Evolutionary conservation across 2,113 vertebrate genomes (phyloP).

Genomic region (Lonchura striata): DNA sequence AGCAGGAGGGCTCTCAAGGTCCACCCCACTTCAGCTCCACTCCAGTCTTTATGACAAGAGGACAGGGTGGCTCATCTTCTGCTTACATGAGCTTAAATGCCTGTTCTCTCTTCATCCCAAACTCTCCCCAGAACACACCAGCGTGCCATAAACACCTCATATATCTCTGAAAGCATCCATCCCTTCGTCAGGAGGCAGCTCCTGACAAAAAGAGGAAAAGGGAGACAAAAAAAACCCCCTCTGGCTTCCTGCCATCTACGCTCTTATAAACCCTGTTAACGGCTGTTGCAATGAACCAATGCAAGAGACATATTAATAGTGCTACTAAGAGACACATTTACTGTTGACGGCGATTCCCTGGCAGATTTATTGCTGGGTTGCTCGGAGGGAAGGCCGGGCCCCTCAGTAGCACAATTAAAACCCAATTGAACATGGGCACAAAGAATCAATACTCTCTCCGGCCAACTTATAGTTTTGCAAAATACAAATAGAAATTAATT

Average conservation of each 20-base stretch:
- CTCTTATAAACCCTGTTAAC: conserved; percentile 66
- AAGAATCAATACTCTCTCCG: conserved; percentile 72
- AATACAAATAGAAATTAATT: conserved; percentile 78
- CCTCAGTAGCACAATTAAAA: conserved; percentile 73
- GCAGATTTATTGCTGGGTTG: conserved; percentile 71
- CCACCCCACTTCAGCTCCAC: neutral
- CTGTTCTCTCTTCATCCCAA: neutral
- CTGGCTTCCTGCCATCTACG: conserved; percentile 48
- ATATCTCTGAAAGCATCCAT: neutral
- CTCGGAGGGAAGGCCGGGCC: conserved; percentile 63
- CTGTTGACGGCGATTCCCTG: conserved; percentile 68
- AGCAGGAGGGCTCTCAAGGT: neutral
- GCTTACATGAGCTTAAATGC: neutral
- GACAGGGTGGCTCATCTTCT: neutral
- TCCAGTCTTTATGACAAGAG: neutral
- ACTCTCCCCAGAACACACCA: neutral
- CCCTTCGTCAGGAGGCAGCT: neutral
- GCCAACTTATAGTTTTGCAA: conserved; percentile 70
- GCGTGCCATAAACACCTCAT: fast-evolving
- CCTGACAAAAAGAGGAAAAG: neutral
- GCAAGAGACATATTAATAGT: conserved; percentile 75
- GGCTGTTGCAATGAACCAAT: conserved; percentile 67
- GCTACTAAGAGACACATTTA: conserved; percentile 73
- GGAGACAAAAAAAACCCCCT: neutral
- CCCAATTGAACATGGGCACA: conserved; percentile 69